Percentiles rank a stretch among this genome's conserved stretches.
These are phyloP conservation scores for Catagonus wagneri DNA, from an alignment of 2,113 vertebrate genomes.

Conservation along the genomic window DNA sequence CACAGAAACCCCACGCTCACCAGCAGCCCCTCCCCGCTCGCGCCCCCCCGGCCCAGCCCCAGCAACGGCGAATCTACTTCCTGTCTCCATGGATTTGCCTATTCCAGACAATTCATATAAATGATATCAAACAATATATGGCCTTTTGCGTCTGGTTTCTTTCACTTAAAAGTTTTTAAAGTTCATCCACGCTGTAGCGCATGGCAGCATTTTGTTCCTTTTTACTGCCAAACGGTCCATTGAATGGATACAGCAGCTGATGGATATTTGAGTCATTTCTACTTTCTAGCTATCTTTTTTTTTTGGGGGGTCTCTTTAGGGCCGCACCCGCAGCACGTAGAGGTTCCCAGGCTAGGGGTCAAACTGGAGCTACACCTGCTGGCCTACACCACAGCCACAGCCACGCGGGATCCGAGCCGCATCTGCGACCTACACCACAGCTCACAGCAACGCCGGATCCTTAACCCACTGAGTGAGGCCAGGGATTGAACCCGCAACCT, in stretches of 20 bases:
- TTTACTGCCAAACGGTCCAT: background rate
- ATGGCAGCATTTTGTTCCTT: background rate
- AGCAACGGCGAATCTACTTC: background rate
- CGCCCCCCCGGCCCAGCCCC: too few species aligned
- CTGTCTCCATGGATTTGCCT: background rate
- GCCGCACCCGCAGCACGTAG: too few species aligned
- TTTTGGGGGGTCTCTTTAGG: too few species aligned
- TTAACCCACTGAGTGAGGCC: too few species aligned
- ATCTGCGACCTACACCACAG: too few species aligned
- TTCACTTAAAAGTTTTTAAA: background rate
- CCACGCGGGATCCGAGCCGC: too few species aligned
- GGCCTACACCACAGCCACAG: too few species aligned
- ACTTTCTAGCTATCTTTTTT: background rate
- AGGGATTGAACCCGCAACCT: too few species aligned
- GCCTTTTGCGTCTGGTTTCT: background rate
- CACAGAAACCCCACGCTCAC: background rate
- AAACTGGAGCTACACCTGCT: too few species aligned
- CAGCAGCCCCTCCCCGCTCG: background rate
- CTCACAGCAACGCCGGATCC: too few species aligned
- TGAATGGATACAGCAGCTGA: accelerated
- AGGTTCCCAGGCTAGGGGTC: too few species aligned
- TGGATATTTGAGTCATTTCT: background rate
- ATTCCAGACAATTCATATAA: background rate
- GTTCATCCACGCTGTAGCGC: background rate
- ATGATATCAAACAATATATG: background rate